These are phyloP conservation scores for Arvicanthis niloticus DNA, from an alignment of 2,113 vertebrate species.

Conservation along the genomic window DNA sequence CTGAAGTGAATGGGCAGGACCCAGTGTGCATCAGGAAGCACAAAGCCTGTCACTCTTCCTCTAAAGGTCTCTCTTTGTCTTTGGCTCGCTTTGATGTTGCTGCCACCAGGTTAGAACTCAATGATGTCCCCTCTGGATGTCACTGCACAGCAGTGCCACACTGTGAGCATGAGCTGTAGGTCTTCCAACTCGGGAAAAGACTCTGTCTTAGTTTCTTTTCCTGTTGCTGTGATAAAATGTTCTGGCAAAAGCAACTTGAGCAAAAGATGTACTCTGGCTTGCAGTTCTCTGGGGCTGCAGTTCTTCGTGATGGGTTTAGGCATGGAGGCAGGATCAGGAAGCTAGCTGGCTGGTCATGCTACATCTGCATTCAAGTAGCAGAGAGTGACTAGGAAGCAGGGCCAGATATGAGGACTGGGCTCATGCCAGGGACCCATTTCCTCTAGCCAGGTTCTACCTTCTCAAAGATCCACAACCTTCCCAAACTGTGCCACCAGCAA, in stretches of 20 bases:
- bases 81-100: rapidly evolving
- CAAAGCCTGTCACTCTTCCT: rapidly evolving
- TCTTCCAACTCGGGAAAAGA: not conserved
- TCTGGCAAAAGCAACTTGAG: not conserved
- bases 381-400: not conserved
- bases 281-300: not conserved
- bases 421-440: not conserved
- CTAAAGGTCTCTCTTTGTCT: not conserved
- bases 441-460: not conserved
- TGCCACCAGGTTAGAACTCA: not conserved
- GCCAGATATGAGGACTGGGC: not conserved
- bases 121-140: too few species aligned
- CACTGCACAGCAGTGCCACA: not conserved
- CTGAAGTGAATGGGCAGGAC: not conserved
- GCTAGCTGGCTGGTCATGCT: too few species aligned
- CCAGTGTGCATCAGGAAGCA: not conserved
- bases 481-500: not conserved
- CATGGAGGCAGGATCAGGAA: not conserved
- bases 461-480: not conserved
- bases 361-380: not conserved
- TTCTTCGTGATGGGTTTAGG: too few species aligned
- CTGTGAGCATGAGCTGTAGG: not conserved
- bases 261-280: not conserved
- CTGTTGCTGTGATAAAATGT: not conserved
- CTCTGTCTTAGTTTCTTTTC: not conserved